Evolutionary conservation across 2,888 invertebrate genomes (phyloP).

Genomic region (Pyrgus malvae): DNA sequence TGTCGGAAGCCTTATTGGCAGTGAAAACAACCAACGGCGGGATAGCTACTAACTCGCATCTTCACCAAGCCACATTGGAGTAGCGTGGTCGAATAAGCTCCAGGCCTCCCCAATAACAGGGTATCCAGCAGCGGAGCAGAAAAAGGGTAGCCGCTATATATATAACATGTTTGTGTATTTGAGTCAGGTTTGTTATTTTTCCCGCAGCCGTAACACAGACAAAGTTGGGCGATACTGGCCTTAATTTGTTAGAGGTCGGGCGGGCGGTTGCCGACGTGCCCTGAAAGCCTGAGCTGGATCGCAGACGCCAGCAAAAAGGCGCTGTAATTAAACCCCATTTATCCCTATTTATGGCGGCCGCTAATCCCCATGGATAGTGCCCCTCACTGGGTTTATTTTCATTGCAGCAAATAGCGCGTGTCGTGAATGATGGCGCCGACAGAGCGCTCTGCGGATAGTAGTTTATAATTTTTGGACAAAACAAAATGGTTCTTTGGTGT

Average conservation of each 20-base stretch:
- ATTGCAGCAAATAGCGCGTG: constrained; percentile 13
- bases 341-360: constrained; percentile 60
- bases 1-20: too few species aligned
- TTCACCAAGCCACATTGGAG: too few species aligned
- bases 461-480: neutral
- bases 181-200: constrained; percentile 3
- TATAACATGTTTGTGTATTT: neutral
- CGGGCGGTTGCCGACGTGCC: constrained; percentile 47
- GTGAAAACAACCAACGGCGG: too few species aligned
- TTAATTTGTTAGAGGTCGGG: constrained; percentile 24
- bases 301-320: constrained; percentile 48
- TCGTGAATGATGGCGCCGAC: constrained; percentile 7
- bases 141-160: too few species aligned
- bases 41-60: too few species aligned
- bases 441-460: too few species aligned
- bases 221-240: constrained; percentile 20
- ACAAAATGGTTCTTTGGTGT: too few species aligned
- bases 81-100: too few species aligned
- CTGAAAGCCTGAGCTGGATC: constrained; percentile 45
- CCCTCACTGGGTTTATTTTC: constrained; percentile 7
- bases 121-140: too few species aligned
- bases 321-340: constrained; percentile 66
- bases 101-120: neutral
- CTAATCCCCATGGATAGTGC: constrained; percentile 51
- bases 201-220: constrained; percentile 12